Percentiles rank a stretch among this genome's conserved stretches.
Conservation (phyloP, 1,140 invertebrate genomes). For the Aporrectodea caliginosa region DNA sequence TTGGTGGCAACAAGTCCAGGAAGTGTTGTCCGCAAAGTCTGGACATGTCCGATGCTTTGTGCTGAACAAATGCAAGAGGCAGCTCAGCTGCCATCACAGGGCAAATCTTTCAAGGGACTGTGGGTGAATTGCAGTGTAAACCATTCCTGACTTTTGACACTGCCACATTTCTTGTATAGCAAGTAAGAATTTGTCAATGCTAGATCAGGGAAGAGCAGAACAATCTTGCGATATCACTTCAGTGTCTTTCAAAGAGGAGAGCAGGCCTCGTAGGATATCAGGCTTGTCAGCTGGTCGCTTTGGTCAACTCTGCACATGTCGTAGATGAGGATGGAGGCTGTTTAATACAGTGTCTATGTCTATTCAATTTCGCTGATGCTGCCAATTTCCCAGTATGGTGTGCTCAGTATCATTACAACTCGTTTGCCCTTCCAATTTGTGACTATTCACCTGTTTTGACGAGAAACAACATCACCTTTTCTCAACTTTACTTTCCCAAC, state of each 20-base stretch:
- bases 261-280: too few relatives aligned
- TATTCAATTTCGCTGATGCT: background rate
- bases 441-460: background rate
- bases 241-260: background rate
- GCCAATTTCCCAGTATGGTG: background rate
- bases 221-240: background rate
- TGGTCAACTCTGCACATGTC: background rate
- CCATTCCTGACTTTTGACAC: background rate
- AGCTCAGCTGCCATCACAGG: background rate
- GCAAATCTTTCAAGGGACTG: background rate
- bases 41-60: background rate
- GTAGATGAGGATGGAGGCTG: background rate
- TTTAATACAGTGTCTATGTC: background rate
- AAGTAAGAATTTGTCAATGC: background rate
- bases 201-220: background rate
- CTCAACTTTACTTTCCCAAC: background rate
- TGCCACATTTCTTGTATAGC: background rate
- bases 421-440: background rate
- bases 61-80: background rate
- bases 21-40: background rate
- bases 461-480: background rate
- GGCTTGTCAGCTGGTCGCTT: background rate
- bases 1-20: background rate
- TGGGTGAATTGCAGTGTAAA: background rate
- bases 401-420: background rate